These are phyloP conservation scores for Tursiops truncatus DNA, from an alignment of 2,113 vertebrate species.

Conservation along the genomic window DNA sequence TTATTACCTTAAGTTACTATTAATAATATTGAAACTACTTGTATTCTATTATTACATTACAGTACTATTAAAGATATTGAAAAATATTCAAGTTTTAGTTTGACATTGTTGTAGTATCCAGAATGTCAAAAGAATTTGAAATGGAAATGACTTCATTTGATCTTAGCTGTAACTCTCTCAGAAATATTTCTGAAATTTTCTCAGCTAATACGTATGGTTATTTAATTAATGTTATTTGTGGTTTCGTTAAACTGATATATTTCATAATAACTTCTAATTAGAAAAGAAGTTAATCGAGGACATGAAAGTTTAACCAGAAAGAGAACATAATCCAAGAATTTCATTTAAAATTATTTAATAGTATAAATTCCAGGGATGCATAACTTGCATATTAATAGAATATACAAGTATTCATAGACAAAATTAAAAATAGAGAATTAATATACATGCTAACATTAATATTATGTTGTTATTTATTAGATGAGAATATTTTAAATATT, in stretches of 20 bases:
- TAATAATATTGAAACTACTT: not conserved
- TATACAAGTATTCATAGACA: not conserved
- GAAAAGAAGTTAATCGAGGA: not conserved
- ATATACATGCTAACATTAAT: not conserved
- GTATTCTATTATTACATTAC: not conserved
- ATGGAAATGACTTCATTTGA: not conserved
- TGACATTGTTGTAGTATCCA: not conserved
- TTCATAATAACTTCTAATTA: conserved; percentile 1
- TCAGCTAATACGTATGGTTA: not conserved
- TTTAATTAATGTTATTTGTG: not conserved
- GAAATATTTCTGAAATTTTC: not conserved
- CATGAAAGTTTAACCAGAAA: conserved; percentile 3
- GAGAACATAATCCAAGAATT: not conserved
- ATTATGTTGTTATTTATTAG: not conserved
- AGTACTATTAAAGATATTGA: not conserved
- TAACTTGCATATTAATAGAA: not conserved
- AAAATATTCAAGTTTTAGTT: not conserved
- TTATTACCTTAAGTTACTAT: not conserved
- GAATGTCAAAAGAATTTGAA: conserved; percentile 6
- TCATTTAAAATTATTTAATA: not conserved
- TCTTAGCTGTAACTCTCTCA: not conserved
- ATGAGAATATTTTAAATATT: not conserved
- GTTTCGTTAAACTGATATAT: not conserved
- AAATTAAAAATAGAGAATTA: not conserved
- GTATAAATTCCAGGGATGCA: not conserved